These are phyloP conservation scores for Diaperis boleti DNA, from an alignment of 2,888 invertebrate species.

Conservation along the genomic window DNA sequence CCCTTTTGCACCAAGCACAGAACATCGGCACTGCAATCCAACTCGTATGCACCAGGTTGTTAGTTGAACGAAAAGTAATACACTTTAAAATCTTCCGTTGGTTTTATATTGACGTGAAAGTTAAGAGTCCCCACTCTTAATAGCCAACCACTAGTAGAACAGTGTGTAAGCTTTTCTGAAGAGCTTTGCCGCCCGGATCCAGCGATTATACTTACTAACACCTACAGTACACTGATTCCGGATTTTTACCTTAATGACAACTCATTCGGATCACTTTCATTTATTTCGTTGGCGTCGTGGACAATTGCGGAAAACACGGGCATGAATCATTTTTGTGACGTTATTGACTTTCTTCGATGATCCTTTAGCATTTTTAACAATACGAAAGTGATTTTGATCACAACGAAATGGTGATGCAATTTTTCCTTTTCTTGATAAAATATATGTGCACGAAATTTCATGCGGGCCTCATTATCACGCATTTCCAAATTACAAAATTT, in stretches of 20 bases:
- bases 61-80: constrained; percentile 63
- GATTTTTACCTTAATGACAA: constrained; percentile 54
- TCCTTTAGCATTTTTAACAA: not conserved
- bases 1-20: constrained; percentile 43
- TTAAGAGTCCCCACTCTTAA: constrained; percentile 62
- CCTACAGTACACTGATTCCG: constrained; percentile 54
- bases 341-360: not conserved
- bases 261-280: constrained; percentile 58
- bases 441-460: not conserved
- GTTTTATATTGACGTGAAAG: constrained; percentile 67
- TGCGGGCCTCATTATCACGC: not conserved
- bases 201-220: constrained; percentile 39
- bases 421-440: not conserved
- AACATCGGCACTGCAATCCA: constrained; percentile 42
- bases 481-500: too few relatives aligned
- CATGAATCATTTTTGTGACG: not conserved
- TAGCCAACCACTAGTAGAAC: constrained; percentile 58
- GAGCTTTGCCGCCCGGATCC: constrained; percentile 55
- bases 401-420: not conserved
- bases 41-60: not conserved
- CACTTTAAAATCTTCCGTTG: constrained; percentile 65
- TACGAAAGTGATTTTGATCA: not conserved
- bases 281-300: constrained; percentile 48
- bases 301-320: not conserved
- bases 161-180: constrained; percentile 54